Conservation (phyloP, 2,888 invertebrate species). For the Ceramica pisi region DNA sequence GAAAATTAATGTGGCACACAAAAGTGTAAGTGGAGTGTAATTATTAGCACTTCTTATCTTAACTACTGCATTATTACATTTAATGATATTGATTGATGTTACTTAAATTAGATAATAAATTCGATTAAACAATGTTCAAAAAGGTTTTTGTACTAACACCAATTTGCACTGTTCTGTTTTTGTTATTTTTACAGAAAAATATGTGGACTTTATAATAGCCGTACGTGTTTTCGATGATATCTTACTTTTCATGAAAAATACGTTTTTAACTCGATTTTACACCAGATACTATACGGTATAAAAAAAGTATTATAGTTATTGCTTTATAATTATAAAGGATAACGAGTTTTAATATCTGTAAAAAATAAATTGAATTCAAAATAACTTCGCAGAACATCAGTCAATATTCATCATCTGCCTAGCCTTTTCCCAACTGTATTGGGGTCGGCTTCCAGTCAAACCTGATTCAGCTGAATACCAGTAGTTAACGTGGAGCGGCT, state of each 20-base stretch:
- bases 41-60: conserved; percentile 41
- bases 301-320: neutral
- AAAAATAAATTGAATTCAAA: neutral
- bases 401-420: too few relatives aligned
- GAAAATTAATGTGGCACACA: conserved; percentile 17
- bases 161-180: conserved; percentile 14
- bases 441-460: too few relatives aligned
- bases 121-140: neutral
- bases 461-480: too few relatives aligned
- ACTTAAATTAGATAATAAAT: conserved; percentile 15
- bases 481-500: too few relatives aligned
- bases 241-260: conserved; percentile 23
- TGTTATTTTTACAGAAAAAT: neutral
- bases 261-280: conserved; percentile 12
- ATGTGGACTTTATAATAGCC: neutral
- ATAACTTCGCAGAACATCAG: neutral
- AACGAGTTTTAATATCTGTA: neutral
- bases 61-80: conserved; percentile 3
- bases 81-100: conserved; percentile 23
- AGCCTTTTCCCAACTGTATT: too few relatives aligned
- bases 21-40: conserved; percentile 2
- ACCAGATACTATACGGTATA: neutral
- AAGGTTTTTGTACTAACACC: neutral
- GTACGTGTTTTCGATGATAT: conserved; percentile 7
- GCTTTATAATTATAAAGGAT: neutral